Conservation (phyloP, 2,797 vertebrate genomes). For the Xenentodon cancila region DNA sequence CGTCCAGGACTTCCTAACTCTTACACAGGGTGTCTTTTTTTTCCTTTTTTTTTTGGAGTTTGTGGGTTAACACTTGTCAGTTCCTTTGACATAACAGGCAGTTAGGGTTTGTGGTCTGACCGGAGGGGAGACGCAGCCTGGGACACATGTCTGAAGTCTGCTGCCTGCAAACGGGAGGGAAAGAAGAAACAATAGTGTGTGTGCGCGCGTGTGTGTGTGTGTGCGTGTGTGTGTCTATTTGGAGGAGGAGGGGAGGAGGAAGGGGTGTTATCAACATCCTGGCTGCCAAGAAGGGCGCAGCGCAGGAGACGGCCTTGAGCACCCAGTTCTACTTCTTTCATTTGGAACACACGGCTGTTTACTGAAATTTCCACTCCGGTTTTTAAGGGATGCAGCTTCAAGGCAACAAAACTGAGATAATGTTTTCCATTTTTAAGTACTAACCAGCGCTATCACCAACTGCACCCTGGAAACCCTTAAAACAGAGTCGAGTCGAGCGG, state of each 20-base stretch:
- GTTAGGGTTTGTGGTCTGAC: conserved; percentile 6
- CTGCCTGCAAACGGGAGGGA: conserved; percentile 45
- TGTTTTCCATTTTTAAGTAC: no score
- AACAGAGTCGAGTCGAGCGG: no score
- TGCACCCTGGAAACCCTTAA: no score
- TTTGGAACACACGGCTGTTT: background rate
- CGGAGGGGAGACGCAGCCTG: conserved; percentile 1
- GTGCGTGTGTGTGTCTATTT: no score
- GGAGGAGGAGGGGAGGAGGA: conserved; percentile 38
- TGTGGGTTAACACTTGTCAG: conserved; percentile 28
- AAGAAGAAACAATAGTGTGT: conserved; percentile 72
- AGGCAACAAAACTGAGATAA: no score
- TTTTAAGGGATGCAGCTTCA: no score
- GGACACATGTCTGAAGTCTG: conserved; percentile 13
- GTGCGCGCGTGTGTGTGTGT: no score
- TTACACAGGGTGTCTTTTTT: conserved; percentile 12
- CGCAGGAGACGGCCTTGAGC: conserved; percentile 38
- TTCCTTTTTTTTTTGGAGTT: background rate
- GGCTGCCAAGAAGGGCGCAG: conserved; percentile 72
- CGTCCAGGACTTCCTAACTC: conserved; percentile 58
- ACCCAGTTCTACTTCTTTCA: background rate
- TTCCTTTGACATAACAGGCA: conserved; percentile 62
- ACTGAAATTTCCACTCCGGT: no score
- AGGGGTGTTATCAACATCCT: conserved; percentile 68
- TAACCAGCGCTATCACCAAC: no score